These are phyloP conservation scores for Gymnoscelis rufifasciata DNA, from an alignment of 2,888 invertebrate species.

Conservation along the genomic window DNA sequence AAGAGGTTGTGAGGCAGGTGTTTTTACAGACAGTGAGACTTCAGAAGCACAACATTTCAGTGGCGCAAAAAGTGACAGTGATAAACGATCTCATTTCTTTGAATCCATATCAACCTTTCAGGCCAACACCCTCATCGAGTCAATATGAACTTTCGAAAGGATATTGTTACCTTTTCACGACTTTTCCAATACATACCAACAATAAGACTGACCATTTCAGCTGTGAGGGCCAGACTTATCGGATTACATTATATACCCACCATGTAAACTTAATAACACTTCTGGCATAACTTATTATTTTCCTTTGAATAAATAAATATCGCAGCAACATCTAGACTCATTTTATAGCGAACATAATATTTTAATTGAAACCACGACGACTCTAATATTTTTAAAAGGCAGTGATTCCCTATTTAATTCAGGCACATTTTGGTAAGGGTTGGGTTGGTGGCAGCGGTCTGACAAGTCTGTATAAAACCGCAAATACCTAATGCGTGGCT, in stretches of 20 bases:
- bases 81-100: conserved; percentile 9
- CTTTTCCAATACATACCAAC: conserved; percentile 6
- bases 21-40: not conserved
- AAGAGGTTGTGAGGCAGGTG: not conserved
- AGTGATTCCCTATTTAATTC: too few species aligned
- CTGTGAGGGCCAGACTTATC: not conserved
- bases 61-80: conserved; percentile 11
- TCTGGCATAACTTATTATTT: too few species aligned
- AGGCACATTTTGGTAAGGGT: too few species aligned
- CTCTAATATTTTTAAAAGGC: not conserved
- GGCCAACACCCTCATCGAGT: conserved; percentile 9
- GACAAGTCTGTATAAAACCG: too few species aligned
- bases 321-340: too few species aligned
- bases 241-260: too few species aligned
- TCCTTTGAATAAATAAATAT: too few species aligned
- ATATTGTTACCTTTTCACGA: conserved; percentile 8
- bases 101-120: conserved; percentile 3
- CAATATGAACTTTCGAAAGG: conserved; percentile 14
- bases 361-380: too few species aligned
- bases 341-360: too few species aligned
- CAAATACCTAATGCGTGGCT: not conserved
- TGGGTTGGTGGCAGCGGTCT: too few species aligned
- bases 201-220: conserved; percentile 1
- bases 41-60: conserved; percentile 6
- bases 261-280: too few species aligned